These are phyloP conservation scores for Silurus meridionalis DNA, from an alignment of 2,113 vertebrate species.

Conservation along the genomic window DNA sequence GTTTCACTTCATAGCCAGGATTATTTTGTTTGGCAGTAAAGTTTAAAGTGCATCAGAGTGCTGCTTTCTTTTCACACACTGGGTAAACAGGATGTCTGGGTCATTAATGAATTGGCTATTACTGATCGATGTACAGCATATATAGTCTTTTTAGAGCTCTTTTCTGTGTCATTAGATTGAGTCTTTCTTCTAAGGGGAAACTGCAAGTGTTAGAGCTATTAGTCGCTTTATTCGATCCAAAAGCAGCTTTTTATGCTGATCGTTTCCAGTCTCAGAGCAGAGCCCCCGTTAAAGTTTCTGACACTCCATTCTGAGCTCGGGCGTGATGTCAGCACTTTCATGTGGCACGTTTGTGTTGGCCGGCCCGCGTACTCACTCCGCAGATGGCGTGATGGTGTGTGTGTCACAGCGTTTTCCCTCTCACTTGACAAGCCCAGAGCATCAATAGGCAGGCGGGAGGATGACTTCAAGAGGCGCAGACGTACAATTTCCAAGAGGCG, in stretches of 20 bases:
- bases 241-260: conserved; percentile 16
- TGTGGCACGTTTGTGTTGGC: background rate
- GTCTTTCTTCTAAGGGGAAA: background rate
- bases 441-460: conserved; percentile 65
- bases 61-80: background rate
- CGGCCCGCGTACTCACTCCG: background rate
- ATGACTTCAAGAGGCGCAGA: conserved; percentile 66
- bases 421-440: conserved; percentile 60
- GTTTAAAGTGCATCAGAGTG: background rate
- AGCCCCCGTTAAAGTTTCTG: background rate
- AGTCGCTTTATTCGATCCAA: background rate
- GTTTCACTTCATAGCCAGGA: background rate
- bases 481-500: conserved; percentile 70
- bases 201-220: conserved; percentile 14
- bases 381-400: background rate
- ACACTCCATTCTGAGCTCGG: background rate
- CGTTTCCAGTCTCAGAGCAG: conserved; percentile 20
- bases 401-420: conserved; percentile 14
- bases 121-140: background rate
- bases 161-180: background rate
- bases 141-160: background rate
- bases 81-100: background rate
- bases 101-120: background rate
- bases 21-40: conserved; percentile 8
- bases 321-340: background rate